phyloP scores from a whole-genome alignment of 1,140 invertebrate genomes.

The Nasonia giraulti region DNA sequence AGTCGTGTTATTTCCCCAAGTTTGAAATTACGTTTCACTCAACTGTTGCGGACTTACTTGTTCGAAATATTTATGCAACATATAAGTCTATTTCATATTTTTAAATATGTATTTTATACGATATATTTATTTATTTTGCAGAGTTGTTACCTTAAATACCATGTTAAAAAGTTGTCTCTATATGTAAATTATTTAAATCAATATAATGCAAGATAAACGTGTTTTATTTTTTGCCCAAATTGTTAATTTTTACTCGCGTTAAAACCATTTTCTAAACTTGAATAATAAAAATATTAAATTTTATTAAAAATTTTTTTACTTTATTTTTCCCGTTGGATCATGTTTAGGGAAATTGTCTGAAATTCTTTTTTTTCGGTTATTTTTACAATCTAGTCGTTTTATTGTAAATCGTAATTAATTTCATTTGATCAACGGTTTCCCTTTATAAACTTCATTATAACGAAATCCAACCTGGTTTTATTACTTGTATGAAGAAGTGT shows the following conservation, averaged over 20 bases:
- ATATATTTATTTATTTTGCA: conserved; percentile 50
- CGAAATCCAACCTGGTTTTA: conserved; percentile 21
- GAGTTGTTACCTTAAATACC: conserved; percentile 46
- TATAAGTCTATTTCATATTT: conserved; percentile 49
- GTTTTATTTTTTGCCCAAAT: conserved; percentile 32
- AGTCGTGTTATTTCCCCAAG: not conserved
- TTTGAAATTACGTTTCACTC: conserved; percentile 38
- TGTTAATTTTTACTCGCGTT: conserved; percentile 2
- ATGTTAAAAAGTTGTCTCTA: conserved; percentile 45
- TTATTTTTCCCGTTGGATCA: conserved; percentile 6
- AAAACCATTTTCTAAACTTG: not conserved
- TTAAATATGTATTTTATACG: conserved; percentile 52
- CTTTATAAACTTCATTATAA: conserved; percentile 15
- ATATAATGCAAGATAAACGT: conserved; percentile 20
- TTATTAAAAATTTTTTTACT: conserved; percentile 25
- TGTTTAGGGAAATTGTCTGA: not conserved
- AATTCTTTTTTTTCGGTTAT: not conserved
- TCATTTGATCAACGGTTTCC: not conserved
- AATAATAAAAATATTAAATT: conserved; percentile 12
- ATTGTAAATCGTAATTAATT: conserved; percentile 24
- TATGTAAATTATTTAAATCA: conserved; percentile 47
- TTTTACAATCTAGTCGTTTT: not conserved
- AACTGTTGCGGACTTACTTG: conserved; percentile 43
- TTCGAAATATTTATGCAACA: conserved; percentile 37
- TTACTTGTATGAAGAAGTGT: conserved; percentile 35